Evolutionary conservation across 2,888 invertebrate species (phyloP), one percentile per base, ranked within the genome.

Genomic region (Chaetogeoica ovagalla): DNA sequence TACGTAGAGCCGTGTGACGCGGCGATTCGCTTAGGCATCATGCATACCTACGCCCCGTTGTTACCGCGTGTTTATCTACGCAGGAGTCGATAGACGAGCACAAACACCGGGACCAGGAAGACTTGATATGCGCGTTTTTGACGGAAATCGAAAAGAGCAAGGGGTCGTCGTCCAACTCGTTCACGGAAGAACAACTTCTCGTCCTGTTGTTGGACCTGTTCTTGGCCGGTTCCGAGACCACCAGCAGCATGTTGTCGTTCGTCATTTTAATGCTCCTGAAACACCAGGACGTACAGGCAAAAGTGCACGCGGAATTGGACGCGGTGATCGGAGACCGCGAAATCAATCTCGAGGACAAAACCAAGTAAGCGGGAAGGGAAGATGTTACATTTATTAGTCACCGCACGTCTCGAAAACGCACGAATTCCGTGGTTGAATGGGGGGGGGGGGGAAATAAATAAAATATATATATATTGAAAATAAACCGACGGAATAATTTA

Each of bases 211-310:
- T 91, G 84, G 92, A 92, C 84, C 86, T 92, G 81, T 89, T 92
- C 43, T 89, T 92, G 86, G 92, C 91, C 9, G 92, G 92, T 1
- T 89, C 90, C 72, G 91, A 92, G 85, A 92, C 92, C 0, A 91
- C 91, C 0, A 90, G 89, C 83, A 91, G 91, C 84, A 90, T 91
- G 0, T 86, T 91, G 15, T 88, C 89, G 1, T 91, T 90, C 84
- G 87, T 89, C 79, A 86, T 92, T 2, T 86, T 91, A 3, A 88
- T 90, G 83, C 86, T 92, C 82, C 87, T 90, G 0, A 85, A 89
- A 66, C 87, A 91, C 84, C 88, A 89, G 0, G 87, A 89, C 1
- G 88, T 91, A 59, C 90, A 91, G 83, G 86, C 85, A 59, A 87
- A 87, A 81, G 85, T 92, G 17, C 91, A 90, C 62, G 83, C 86